Percentiles rank a stretch among this genome's conserved stretches.
Conservation (phyloP, 1,140 invertebrate genomes). For the Leptonema lineaticorne region DNA sequence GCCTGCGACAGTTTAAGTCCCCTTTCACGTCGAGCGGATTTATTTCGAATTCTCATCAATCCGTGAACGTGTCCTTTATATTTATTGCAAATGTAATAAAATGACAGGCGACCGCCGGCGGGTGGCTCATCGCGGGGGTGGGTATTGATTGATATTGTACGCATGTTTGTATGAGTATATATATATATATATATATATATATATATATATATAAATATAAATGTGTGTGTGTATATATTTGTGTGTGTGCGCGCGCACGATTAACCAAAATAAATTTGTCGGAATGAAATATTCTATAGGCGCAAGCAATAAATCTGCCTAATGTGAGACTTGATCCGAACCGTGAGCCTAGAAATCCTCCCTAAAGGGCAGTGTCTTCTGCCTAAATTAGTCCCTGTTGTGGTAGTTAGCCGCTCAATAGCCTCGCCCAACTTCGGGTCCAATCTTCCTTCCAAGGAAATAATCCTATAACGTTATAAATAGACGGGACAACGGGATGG, state of each 20-base stretch:
- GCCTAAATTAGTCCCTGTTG: slow-evolving; percentile 10
- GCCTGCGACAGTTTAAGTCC: not conserved
- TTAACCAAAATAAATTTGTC: not conserved
- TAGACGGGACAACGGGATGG: not conserved
- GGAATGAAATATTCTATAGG: slow-evolving; percentile 11
- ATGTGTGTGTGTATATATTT: not conserved
- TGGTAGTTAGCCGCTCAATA: slow-evolving; percentile 10
- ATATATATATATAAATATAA: not conserved
- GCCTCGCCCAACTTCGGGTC: not conserved
- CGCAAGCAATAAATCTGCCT: slow-evolving; percentile 12
- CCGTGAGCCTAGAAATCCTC: slow-evolving; percentile 9
- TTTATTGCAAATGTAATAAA: not conserved
- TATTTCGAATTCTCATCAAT: not conserved
- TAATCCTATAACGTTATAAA: not conserved
- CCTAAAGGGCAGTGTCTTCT: slow-evolving; percentile 17
- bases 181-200: not conserved
- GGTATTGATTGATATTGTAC: not conserved
- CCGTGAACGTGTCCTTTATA: not conserved
- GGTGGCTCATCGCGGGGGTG: not conserved
- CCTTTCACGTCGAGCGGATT: not conserved
- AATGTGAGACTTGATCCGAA: slow-evolving; percentile 15
- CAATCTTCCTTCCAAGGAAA: not conserved
- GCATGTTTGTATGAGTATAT: not conserved
- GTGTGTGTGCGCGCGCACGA: not conserved
- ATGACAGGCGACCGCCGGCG: no score